phyloP scores from a whole-genome alignment of 2,888 invertebrate genomes.

The Tipula vernalis region DNA sequence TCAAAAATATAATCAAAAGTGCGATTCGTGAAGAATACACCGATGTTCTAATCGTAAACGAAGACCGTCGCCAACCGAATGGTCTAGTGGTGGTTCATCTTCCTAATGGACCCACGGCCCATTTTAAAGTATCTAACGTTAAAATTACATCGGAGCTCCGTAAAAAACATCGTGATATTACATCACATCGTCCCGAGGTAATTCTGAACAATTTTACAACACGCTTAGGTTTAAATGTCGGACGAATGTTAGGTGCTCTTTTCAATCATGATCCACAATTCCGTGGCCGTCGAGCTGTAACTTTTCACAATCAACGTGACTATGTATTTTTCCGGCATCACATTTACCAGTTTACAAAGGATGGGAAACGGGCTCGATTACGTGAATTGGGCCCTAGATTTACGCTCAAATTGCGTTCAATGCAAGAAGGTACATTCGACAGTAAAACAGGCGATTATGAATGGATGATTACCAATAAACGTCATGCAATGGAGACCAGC shows the following conservation, averaged over 20 bases:
- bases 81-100: conserved; percentile 87
- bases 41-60: conserved; percentile 87
- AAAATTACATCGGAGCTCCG: conserved; percentile 78
- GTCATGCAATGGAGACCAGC: conserved; percentile 90
- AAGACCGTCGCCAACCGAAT: conserved; percentile 84
- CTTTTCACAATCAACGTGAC: conserved; percentile 98
- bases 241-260: conserved; percentile 83
- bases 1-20: conserved; percentile 86
- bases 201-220: conserved; percentile 94
- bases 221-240: conserved; percentile 77
- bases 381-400: conserved; percentile 96
- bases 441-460: conserved; percentile 94
- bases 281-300: conserved; percentile 81
- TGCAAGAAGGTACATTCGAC: conserved; percentile 96
- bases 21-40: conserved; percentile 69
- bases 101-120: conserved; percentile 93
- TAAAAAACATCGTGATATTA: conserved; percentile 66
- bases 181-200: conserved; percentile 84
- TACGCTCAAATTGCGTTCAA: conserved; percentile 78
- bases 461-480: conserved; percentile 82
- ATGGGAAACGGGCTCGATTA: conserved; percentile 59
- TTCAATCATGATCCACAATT: conserved; percentile 96
- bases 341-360: conserved; percentile 82
- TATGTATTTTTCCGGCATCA: conserved; percentile 98
- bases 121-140: conserved; percentile 88